Percentiles rank a stretch among this genome's conserved stretches.
These are phyloP conservation scores for Agonopterix subpropinquella DNA, from an alignment of 2,888 invertebrate genomes.

Conservation along the genomic window DNA sequence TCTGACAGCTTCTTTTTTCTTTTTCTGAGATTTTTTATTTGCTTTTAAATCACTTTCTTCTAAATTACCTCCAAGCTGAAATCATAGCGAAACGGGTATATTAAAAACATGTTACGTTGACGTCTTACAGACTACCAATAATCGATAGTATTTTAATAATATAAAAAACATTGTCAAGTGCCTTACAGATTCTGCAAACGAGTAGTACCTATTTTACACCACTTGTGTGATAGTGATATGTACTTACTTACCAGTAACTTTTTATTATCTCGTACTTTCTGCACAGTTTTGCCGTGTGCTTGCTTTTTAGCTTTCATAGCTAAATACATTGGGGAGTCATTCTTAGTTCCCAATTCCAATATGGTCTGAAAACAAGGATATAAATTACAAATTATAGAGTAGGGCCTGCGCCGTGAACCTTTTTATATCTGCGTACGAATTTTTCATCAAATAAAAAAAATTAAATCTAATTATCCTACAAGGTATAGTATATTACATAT, in stretches of 20 bases:
- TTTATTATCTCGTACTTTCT: slow-evolving; percentile 59
- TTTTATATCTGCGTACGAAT: no score
- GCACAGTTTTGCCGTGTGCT: slow-evolving; percentile 77
- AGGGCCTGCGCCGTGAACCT: no score
- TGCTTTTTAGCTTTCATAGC: slow-evolving; percentile 93
- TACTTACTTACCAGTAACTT: slow-evolving; percentile 32
- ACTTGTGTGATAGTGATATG: not conserved
- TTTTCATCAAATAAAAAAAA: no score
- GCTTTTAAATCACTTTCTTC: slow-evolving; percentile 21
- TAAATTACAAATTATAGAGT: not conserved
- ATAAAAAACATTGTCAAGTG: no score
- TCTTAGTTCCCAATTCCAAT: slow-evolving; percentile 91
- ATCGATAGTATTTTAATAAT: no score
- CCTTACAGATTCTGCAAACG: no score
- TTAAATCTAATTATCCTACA: no score
- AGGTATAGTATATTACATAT: no score
- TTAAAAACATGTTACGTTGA: no score
- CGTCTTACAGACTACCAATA: no score
- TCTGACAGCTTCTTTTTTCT: slow-evolving; percentile 75
- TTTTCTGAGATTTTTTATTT: slow-evolving; percentile 53
- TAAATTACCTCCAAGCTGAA: slow-evolving; percentile 51
- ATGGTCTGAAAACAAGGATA: slow-evolving; percentile 82
- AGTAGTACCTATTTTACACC: no score
- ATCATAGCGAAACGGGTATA: slow-evolving; percentile 3
- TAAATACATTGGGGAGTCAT: slow-evolving; percentile 84